Conservation (phyloP, 2,113 vertebrate genomes). For the Perognathus longimembris region DNA sequence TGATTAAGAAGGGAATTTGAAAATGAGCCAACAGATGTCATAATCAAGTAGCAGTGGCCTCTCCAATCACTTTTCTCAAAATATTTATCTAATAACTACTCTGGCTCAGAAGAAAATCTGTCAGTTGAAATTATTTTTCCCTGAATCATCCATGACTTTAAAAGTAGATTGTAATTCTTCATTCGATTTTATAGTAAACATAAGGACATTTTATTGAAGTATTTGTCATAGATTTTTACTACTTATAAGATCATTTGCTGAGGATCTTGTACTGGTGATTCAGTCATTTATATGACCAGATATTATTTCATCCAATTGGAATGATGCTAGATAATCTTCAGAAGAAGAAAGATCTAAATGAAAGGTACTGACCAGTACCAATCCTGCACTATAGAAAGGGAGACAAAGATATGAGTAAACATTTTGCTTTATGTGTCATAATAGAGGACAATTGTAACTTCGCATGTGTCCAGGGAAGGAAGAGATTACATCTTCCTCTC, state of each 20-base stretch:
- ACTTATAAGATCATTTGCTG: neutral
- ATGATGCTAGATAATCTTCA: neutral
- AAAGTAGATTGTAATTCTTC: slow-evolving; percentile 40
- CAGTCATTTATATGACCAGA: neutral
- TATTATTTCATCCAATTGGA: neutral
- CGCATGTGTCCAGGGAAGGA: neutral
- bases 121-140: slow-evolving; percentile 25
- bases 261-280: neutral
- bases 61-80: neutral
- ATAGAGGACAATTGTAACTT: neutral
- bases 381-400: neutral
- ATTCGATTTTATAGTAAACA: slow-evolving; percentile 21
- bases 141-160: neutral
- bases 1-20: neutral
- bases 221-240: neutral
- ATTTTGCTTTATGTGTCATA: neutral
- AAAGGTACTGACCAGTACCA: neutral
- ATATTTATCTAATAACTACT: neutral
- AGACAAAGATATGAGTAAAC: neutral
- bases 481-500: neutral
- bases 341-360: neutral
- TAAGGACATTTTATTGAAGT: slow-evolving; percentile 11
- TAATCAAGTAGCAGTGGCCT: neutral
- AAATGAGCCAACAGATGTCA: neutral
- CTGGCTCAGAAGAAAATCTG: slow-evolving; percentile 27